Percentiles rank a stretch among this genome's conserved stretches.
Evolutionary conservation across 2,888 invertebrate species (phyloP).

Genomic region (Schrankia costaestrigalis): DNA sequence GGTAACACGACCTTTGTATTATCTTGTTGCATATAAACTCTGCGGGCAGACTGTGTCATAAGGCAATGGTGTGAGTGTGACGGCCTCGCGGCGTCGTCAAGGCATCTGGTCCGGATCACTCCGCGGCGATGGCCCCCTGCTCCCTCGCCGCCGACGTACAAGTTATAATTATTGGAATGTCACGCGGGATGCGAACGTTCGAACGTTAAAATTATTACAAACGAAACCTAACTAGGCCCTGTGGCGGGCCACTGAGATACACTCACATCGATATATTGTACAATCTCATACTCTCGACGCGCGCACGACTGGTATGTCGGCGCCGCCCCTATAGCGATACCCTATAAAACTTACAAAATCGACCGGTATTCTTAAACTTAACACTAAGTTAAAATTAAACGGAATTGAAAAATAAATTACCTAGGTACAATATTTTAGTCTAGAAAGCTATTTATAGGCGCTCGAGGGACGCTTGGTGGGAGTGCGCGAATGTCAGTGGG

Average conservation of each 20-base stretch:
- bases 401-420: slow-evolving; percentile 82
- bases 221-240: slow-evolving; percentile 68
- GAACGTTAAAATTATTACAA: slow-evolving; percentile 65
- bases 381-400: slow-evolving; percentile 79
- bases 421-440: slow-evolving; percentile 81
- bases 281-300: slow-evolving; percentile 59
- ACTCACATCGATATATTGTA: slow-evolving; percentile 65
- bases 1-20: slow-evolving; percentile 81
- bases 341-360: slow-evolving; percentile 82
- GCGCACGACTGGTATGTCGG: slow-evolving; percentile 52
- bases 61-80: slow-evolving; percentile 75
- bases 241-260: slow-evolving; percentile 55
- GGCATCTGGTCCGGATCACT: slow-evolving; percentile 63
- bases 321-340: slow-evolving; percentile 69
- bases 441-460: slow-evolving; percentile 78
- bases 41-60: slow-evolving; percentile 81
- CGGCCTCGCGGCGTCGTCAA: slow-evolving; percentile 57
- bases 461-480: slow-evolving; percentile 62
- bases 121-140: slow-evolving; percentile 39
- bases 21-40: slow-evolving; percentile 80
- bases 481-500: slow-evolving; percentile 72
- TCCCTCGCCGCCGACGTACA: slow-evolving; percentile 52
- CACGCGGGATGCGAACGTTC: slow-evolving; percentile 74
- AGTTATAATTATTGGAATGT: slow-evolving; percentile 78
- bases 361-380: slow-evolving; percentile 77